A percentile compares a stretch with the other conserved stretches of the same genome.
Evolutionary conservation across 2,113 vertebrate genomes (phyloP).

Genomic region (Sturnus vulgaris): DNA sequence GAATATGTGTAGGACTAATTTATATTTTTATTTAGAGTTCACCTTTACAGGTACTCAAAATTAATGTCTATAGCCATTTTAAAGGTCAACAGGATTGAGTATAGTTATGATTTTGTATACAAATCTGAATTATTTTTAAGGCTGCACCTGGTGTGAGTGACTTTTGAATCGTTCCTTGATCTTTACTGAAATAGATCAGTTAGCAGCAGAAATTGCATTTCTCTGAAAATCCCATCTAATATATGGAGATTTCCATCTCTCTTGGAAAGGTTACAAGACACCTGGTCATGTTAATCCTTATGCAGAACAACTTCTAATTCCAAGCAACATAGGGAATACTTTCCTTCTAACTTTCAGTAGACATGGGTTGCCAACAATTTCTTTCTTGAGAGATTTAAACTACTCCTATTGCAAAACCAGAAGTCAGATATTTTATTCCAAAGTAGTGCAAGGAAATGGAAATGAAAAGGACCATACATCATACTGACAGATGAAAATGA

Average conservation of each 20-base stretch:
- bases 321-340: not conserved
- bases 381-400: not conserved
- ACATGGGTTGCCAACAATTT: not conserved
- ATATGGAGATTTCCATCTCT: not conserved
- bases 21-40: slow-evolving; percentile 48
- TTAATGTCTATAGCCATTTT: slow-evolving; percentile 31
- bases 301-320: not conserved
- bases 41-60: slow-evolving; percentile 6
- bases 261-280: slow-evolving; percentile 23
- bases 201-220: slow-evolving; percentile 44
- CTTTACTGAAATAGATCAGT: slow-evolving; percentile 49
- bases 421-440: not conserved
- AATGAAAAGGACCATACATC: not conserved
- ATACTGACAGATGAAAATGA: not conserved
- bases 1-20: not conserved
- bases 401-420: not conserved
- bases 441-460: not conserved
- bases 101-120: slow-evolving; percentile 34
- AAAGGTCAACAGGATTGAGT: slow-evolving; percentile 64
- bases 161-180: slow-evolving; percentile 60
- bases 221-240: not conserved
- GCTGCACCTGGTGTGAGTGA: slow-evolving; percentile 41
- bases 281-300: not conserved
- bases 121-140: slow-evolving; percentile 47
- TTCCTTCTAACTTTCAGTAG: not conserved